Base-by-base conservation (phyloP, 2,888 invertebrate genomes). In the Amphipoea oculea region DNA sequence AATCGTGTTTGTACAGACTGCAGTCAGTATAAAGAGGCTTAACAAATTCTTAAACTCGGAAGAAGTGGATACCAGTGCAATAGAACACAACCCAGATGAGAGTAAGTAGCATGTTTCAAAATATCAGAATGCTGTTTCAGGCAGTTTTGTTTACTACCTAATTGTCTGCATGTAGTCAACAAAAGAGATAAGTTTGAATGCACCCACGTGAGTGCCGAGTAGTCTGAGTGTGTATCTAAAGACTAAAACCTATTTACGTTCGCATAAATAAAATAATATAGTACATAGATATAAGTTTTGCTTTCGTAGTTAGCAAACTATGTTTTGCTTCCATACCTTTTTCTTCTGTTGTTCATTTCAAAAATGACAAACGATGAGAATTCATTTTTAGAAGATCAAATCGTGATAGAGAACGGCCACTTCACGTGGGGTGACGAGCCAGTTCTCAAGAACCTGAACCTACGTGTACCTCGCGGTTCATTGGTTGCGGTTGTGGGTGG, bases 21-120 rank as follows among this genome's bases (percentile, higher is more conserved):
- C 97, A 91, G 99, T 99, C 67, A 99, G 99, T 82, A 98, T 99
- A 81, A 98, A 98, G 92, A 98, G 99, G 94, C 98, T 99, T 89
- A 99, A 99, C 94, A 98, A 98, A 93, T 99, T 99, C 95, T 98
- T 99, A 98, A 99, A 99, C 93, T 97, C 98, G 84, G 99, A 99
- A 92, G 99, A 99, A 96, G 96, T 99, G 86, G 98, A 99, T 95
- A 98, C 98, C 2, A 96, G 97, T 85, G 98, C 98, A 88, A 98
- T 99, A 0, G 97, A 97, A 81, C 99, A 99, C 90, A 98, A 98
- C 93, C 91, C 97, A 73, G 97, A 97, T 84, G 98, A 98, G 96
- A 97, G 99, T 99, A 97, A 98, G 97, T 97, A 78, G 36, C 42
- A 17, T 51, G 36, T 57, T 83, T 29, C 14, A 42, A 9, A 63